These are phyloP conservation scores for Sesia apiformis DNA, from an alignment of 2,888 invertebrate species.

Conservation along the genomic window DNA sequence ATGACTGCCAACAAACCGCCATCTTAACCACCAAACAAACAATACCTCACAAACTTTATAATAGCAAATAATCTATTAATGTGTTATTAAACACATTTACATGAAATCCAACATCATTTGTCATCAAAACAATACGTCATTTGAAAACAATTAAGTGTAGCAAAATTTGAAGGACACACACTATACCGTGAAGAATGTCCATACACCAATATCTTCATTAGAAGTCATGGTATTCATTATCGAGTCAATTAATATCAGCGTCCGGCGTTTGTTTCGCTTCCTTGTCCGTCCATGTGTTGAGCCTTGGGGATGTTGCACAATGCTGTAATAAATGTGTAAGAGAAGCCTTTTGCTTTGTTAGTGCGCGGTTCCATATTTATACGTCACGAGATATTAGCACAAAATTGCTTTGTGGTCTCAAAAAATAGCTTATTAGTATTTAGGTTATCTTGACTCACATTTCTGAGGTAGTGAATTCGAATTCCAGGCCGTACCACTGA, in stretches of 20 bases:
- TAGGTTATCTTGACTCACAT: too few species aligned
- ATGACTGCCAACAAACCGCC: too few species aligned
- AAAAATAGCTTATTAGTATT: too few species aligned
- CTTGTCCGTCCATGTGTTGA: constrained; percentile 28
- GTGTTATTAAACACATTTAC: background rate
- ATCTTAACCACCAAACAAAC: too few species aligned
- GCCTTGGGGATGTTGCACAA: constrained; percentile 55
- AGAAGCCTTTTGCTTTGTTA: constrained; percentile 30
- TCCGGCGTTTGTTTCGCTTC: constrained; percentile 70
- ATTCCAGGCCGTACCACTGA: too few species aligned
- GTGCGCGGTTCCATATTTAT: constrained; percentile 23
- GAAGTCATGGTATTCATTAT: constrained; percentile 29
- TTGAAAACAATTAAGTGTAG: background rate
- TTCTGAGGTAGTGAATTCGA: too few species aligned
- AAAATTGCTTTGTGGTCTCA: too few species aligned
- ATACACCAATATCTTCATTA: constrained; percentile 15
- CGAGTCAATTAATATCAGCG: constrained; percentile 57
- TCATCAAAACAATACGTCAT: constrained; percentile 9
- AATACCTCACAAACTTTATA: too few species aligned
- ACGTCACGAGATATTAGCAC: constrained; percentile 5
- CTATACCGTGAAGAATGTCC: constrained; percentile 1
- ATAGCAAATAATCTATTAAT: too few species aligned
- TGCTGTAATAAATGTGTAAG: constrained; percentile 63
- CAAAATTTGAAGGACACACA: constrained; percentile 1
- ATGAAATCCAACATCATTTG: constrained; percentile 7